Evolutionary conservation across 2,888 invertebrate species (phyloP).

Genomic region (Torymus tubicola): DNA sequence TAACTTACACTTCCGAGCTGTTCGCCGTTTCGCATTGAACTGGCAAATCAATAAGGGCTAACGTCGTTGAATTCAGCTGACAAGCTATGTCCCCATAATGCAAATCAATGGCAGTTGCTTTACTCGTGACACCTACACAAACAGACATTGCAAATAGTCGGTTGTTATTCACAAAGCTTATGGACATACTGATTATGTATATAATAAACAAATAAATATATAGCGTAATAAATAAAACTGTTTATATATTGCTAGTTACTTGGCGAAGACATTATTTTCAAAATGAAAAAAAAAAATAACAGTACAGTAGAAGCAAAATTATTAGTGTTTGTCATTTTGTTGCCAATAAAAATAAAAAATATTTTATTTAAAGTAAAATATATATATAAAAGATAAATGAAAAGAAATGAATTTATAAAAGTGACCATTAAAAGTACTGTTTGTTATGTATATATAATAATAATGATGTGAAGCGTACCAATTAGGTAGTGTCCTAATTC

Average conservation of each 20-base stretch:
- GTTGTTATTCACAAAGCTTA: background rate
- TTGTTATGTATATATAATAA: background rate
- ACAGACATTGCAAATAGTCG: background rate
- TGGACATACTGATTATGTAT: background rate
- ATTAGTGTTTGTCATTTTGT: too few species aligned
- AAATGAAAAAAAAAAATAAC: too few species aligned
- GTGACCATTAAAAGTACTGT: background rate
- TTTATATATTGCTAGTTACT: too few species aligned
- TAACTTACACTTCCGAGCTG: constrained; percentile 78
- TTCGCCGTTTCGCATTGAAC: constrained; percentile 79
- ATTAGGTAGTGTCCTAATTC: constrained; percentile 93
- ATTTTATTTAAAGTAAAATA: too few species aligned
- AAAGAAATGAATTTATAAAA: background rate
- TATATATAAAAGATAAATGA: background rate
- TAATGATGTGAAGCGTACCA: constrained; percentile 76
- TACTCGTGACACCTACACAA: constrained; percentile 86
- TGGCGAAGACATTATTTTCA: too few species aligned
- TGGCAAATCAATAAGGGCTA: constrained; percentile 78
- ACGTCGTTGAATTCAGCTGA: constrained; percentile 84
- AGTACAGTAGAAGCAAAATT: too few species aligned
- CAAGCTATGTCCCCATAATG: constrained; percentile 92
- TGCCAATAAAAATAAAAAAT: too few species aligned
- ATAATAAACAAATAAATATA: background rate
- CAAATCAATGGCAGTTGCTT: constrained; percentile 89
- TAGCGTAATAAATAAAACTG: background rate